Percentiles rank a stretch among this genome's conserved stretches.
Evolutionary conservation across 2,113 vertebrate species (phyloP).

Genomic region (Rhinolophus sinicus): DNA sequence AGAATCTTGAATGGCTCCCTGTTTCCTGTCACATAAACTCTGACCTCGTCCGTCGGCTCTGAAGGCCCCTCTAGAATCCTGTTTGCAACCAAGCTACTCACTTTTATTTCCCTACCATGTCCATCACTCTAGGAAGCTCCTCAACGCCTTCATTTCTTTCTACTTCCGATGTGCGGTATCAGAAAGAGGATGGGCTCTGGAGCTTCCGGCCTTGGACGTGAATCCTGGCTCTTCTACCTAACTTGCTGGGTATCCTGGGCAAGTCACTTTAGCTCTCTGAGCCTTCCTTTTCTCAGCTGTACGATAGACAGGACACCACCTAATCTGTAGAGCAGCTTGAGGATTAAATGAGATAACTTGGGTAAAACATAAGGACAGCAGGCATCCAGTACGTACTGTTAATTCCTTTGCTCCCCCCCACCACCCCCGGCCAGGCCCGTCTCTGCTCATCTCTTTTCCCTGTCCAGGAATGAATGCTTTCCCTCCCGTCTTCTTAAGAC

Average conservation of each 20-base stretch:
- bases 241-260: background rate
- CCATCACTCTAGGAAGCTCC: background rate
- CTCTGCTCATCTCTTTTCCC: background rate
- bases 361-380: background rate
- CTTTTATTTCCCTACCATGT: background rate
- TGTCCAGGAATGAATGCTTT: background rate
- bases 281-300: slow-evolving; percentile 68
- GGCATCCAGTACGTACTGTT: background rate
- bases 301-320: background rate
- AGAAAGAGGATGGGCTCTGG: background rate
- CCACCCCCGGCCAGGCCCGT: background rate
- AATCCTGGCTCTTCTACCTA: slow-evolving; percentile 11
- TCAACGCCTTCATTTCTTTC: background rate
- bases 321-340: background rate
- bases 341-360: background rate
- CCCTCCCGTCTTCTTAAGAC: background rate
- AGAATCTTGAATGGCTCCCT: background rate
- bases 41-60: background rate
- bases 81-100: background rate
- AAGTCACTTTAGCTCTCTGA: slow-evolving; percentile 30
- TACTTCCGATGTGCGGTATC: background rate
- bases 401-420: background rate
- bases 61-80: background rate
- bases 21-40: background rate
- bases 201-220: background rate